Evolutionary conservation across 2,888 invertebrate species (phyloP), one percentile per base, ranked within the genome.

Genomic region (Coleophora flavipennella): DNA sequence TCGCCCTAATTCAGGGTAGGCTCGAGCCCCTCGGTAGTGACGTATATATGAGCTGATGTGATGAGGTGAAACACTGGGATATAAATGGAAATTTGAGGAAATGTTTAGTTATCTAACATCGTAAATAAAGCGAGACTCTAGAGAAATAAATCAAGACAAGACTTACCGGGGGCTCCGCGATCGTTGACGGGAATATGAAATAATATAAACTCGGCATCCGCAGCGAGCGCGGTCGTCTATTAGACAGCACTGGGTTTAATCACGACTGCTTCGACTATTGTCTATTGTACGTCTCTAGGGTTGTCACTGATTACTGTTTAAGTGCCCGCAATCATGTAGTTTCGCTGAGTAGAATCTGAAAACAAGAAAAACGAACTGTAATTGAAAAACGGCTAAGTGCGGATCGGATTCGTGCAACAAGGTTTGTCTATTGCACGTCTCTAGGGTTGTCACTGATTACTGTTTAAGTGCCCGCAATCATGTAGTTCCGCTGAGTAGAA

Each of bases 201-300:
- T 38, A n/a, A n/a, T n/a, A n/a, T n/a, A 40, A 45, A 42, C 41
- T 6, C 20, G 20, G 3, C 20, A 6, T 20, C 36, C 33, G n/a
- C 44, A 35, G 20, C 39, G 43, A 40, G 45, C 41, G 20, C 31
- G 14, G 26, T 33, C 36, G 38, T 34, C 44, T 44, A 37, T 25
- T 43, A 40, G 36, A 32, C 32, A 33, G 38, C 32, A 14, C 28
- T 41, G 27, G 36, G 34, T 41, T 28, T 43, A 43, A 49, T 49
- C 46, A 49, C 49, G 45, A 49, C 46, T 38, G 36, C 46, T 43
- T 44, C 38, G 3, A 29, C 33, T 44, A 48, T 48, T 48, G 48
- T 48, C 44, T 44, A 42, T 38, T 38, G 29, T 20, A 10, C 20
- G 34, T 13, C 7, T 8, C 35, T 35, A 35, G 35, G 35, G 32